Base-by-base conservation (phyloP, 2,113 vertebrate genomes). In the Hippocampus barbouri region DNA sequence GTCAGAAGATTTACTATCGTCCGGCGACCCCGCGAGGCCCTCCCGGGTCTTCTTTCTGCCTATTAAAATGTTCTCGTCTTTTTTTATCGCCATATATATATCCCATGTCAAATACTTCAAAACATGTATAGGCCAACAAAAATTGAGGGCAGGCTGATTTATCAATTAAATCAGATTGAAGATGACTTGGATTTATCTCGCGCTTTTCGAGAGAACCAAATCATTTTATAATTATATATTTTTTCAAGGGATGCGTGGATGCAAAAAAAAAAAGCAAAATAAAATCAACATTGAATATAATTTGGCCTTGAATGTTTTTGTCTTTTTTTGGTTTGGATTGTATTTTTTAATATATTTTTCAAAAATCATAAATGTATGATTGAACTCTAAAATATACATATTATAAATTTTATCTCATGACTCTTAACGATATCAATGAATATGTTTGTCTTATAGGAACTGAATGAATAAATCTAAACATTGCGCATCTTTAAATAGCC, bases 1-100 rank as follows among this genome's bases (percentile, higher is more conserved):
- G 38, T 64, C 38, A 5, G 54, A 66, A 76, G 80, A 89, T 87
- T 85, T 85, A 83, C 76, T 65, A n/a, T 73, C 72, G 41, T 68
- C 62, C 67, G 64, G 59, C 66, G 79, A 43, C 66, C 76, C 61
- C 23, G 40, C 54, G 15, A 70, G 60, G 54, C 64, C 34, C 66
- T 3, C 63, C 7, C 2, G 11, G 61, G 9, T 66, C 47, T 74
- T 54, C 51, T 62, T 63, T 72, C 78, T 76, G 45, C 59, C 64
- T 11, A 53, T 75, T 79, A 71, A 79, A 72, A 74, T 69, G 71
- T 66, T 69, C 68, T 54, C 66, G 25, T 76, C 66, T 68, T 72
- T 79, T 38, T 78, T 68, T 63, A 63, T 40, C 18, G 20, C 60
- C 60, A 40, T 62, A 25, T 25, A 21, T 27, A 38, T 45, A 38